Evolutionary conservation across 2,888 invertebrate genomes (phyloP).

Genomic region (Drosophila barbarae): DNA sequence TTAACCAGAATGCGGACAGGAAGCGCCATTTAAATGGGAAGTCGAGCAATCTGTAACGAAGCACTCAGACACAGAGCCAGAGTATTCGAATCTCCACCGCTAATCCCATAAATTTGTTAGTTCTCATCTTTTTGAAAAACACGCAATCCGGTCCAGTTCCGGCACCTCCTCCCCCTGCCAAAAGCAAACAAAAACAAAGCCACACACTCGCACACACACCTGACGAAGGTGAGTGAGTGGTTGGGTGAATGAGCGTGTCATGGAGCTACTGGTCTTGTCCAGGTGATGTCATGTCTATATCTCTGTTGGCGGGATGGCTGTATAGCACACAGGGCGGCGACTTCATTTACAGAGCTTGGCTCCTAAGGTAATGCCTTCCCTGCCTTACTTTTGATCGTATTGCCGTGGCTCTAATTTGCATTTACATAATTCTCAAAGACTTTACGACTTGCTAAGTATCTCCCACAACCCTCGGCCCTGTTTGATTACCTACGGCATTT

Average conservation of each 20-base stretch:
- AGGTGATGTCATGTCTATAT: slow-evolving; percentile 61
- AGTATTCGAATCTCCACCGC: slow-evolving; percentile 28
- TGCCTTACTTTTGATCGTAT: slow-evolving; percentile 21
- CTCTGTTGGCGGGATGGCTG: slow-evolving; percentile 31
- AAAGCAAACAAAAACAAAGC: slow-evolving; percentile 19
- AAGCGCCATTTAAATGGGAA: slow-evolving; percentile 15
- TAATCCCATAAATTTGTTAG: slow-evolving; percentile 65
- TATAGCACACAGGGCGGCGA: background rate
- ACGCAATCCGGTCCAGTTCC: slow-evolving; percentile 62
- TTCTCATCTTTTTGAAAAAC: slow-evolving; percentile 47
- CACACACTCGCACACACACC: slow-evolving; percentile 7
- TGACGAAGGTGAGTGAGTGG: slow-evolving; percentile 60
- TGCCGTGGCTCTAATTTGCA: slow-evolving; percentile 20
- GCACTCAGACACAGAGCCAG: background rate
- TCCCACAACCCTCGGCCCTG: slow-evolving; percentile 9
- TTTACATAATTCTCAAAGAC: slow-evolving; percentile 34
- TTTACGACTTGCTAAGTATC: slow-evolving; percentile 29
- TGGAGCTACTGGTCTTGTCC: slow-evolving; percentile 65
- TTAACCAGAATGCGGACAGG: slow-evolving; percentile 57
- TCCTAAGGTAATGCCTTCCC: slow-evolving; percentile 14
- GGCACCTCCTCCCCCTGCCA: slow-evolving; percentile 30
- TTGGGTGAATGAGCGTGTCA: slow-evolving; percentile 10
- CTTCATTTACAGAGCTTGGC: background rate
- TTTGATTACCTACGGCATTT: slow-evolving; percentile 19
- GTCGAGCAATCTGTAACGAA: slow-evolving; percentile 41